These are phyloP conservation scores for Misgurnus anguillicaudatus DNA, from an alignment of 2,113 vertebrate genomes.

Conservation along the genomic window DNA sequence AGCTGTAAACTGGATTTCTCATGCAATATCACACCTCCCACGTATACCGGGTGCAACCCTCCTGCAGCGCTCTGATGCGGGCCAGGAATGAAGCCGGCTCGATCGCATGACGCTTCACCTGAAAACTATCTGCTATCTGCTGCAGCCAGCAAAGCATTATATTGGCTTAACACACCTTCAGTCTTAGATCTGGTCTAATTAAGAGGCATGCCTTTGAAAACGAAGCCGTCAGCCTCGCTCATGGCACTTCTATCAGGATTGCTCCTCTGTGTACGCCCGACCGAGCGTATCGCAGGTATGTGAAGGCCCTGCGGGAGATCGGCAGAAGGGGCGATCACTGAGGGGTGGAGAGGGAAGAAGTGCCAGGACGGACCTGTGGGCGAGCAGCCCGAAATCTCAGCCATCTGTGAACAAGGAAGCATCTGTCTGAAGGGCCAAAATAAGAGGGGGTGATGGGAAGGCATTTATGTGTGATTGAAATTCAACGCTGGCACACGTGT, in stretches of 20 bases:
- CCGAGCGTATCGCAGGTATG: conserved; percentile 36
- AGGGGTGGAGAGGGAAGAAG: background rate
- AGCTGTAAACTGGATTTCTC: conserved; percentile 6
- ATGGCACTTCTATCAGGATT: conserved; percentile 1
- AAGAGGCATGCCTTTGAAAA: conserved; percentile 42
- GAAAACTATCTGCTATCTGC: conserved; percentile 18
- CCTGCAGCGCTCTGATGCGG: background rate
- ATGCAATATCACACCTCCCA: background rate
- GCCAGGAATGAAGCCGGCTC: conserved; percentile 1
- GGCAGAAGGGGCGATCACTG: conserved; percentile 29
- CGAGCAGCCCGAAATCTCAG: conserved; percentile 47
- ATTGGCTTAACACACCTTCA: conserved; percentile 38
- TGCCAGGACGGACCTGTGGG: conserved; percentile 39
- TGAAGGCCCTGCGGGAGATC: conserved; percentile 27
- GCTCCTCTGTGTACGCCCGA: background rate
- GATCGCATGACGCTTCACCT: conserved; percentile 21
- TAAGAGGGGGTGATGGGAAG: conserved; percentile 23
- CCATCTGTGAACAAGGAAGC: conserved; percentile 50
- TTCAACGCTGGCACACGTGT: background rate
- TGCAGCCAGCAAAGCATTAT: conserved; percentile 24
- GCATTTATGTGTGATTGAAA: conserved; percentile 16
- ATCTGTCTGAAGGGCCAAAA: conserved; percentile 48
- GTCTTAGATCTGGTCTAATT: conserved; percentile 28
- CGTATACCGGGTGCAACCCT: background rate
- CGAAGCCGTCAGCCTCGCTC: background rate